Conservation (phyloP, 2,797 vertebrate genomes). For the Morelia viridis region DNA sequence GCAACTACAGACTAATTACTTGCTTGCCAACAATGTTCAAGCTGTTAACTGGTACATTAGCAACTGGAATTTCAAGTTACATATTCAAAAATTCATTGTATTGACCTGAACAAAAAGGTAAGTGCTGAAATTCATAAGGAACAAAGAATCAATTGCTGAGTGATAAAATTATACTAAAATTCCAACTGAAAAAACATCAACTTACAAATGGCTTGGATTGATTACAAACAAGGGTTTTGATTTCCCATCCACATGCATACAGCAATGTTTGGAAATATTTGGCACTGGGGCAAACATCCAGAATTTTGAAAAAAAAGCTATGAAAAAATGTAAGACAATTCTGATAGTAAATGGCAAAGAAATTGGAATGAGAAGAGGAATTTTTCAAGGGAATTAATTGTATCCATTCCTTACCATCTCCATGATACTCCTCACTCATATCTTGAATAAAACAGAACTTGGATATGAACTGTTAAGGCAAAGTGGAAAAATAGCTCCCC, state of each 20-base stretch:
- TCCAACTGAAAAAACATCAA: too few species aligned
- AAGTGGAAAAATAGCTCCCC: not conserved
- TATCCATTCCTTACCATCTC: not conserved
- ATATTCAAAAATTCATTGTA: too few species aligned
- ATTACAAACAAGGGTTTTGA: not conserved
- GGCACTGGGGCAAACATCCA: not conserved
- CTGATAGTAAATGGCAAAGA: not conserved
- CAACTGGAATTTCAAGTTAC: too few species aligned
- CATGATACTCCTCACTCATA: not conserved
- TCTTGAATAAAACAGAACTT: not conserved
- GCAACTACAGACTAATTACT: not conserved
- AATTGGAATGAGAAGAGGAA: too few species aligned
- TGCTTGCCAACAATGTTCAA: too few species aligned
- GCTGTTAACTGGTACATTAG: too few species aligned
- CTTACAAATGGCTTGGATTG: too few species aligned
- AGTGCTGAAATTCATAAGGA: too few species aligned
- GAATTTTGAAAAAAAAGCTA: not conserved
- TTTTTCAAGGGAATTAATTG: not conserved
- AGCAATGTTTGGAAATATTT: not conserved
- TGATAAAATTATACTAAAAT: too few species aligned
- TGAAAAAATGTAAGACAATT: not conserved
- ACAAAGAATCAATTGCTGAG: too few species aligned
- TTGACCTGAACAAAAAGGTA: too few species aligned
- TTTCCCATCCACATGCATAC: not conserved
- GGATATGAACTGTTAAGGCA: not conserved